phyloP scores from a whole-genome alignment of 2,888 invertebrate genomes.

The Molorchus minor region DNA sequence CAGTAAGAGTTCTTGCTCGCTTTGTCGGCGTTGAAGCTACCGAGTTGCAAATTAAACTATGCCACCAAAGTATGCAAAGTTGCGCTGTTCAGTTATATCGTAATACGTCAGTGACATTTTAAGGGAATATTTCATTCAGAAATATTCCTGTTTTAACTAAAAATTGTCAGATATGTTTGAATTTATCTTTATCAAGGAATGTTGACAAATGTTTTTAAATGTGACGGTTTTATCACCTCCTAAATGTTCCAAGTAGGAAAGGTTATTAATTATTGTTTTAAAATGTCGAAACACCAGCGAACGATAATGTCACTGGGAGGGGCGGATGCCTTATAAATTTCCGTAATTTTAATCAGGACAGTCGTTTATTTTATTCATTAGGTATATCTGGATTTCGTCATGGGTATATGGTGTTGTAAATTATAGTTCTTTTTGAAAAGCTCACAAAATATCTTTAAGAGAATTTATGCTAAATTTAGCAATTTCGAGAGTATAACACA shows the following conservation, averaged over 20 bases:
- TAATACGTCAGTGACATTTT: slow-evolving; percentile 62
- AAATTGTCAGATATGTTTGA: slow-evolving; percentile 53
- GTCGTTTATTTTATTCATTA: background rate
- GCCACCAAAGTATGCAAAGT: slow-evolving; percentile 60
- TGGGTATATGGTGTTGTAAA: too few species aligned
- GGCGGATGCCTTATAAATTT: slow-evolving; percentile 6
- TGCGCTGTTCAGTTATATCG: slow-evolving; percentile 56
- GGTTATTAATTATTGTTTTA: slow-evolving; percentile 29
- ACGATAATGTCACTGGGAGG: slow-evolving; percentile 4
- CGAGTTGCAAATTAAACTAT: slow-evolving; percentile 61
- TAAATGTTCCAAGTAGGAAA: slow-evolving; percentile 38
- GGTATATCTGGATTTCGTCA: too few species aligned
- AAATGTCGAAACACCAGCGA: slow-evolving; percentile 2
- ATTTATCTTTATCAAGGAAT: slow-evolving; percentile 54
- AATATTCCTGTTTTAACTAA: slow-evolving; percentile 52
- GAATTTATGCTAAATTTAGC: too few species aligned
- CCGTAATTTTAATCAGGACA: background rate
- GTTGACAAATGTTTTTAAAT: slow-evolving; percentile 51
- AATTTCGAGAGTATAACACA: too few species aligned
- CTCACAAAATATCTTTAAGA: too few species aligned
- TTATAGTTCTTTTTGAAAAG: too few species aligned
- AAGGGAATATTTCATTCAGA: slow-evolving; percentile 53
- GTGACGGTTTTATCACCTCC: slow-evolving; percentile 51
- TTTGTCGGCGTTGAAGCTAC: slow-evolving; percentile 60
- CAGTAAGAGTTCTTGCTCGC: slow-evolving; percentile 52